A percentile compares a stretch with the other conserved stretches of the same genome.
Conservation (phyloP, 2,797 vertebrate species). For the Aplochiton taeniatus region DNA sequence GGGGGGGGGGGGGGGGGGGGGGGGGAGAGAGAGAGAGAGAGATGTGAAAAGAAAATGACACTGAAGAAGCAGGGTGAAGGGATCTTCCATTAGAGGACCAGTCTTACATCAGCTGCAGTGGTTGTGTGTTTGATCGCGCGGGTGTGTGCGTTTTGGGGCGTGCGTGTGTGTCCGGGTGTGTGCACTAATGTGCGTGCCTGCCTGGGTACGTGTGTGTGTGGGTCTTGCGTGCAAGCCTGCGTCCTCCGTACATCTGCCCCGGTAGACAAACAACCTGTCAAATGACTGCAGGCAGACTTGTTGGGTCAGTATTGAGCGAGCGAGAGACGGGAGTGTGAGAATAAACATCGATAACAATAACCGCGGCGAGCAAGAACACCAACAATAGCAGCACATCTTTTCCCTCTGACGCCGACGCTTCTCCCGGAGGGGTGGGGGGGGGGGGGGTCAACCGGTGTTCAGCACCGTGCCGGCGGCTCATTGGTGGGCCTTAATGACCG, state of each 20-base stretch:
- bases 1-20: conserved; percentile 1
- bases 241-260: conserved; percentile 39
- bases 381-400: background rate
- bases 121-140: background rate
- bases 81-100: conserved; percentile 49
- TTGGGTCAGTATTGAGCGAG: conserved; percentile 53
- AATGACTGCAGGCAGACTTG: conserved; percentile 50
- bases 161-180: conserved; percentile 3
- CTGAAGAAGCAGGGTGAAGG: conserved; percentile 49
- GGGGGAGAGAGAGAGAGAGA: conserved; percentile 37
- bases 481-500: conserved; percentile 67
- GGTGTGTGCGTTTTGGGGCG: background rate
- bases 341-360: conserved; percentile 63
- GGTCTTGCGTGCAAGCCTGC: too few relatives aligned
- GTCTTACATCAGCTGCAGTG: conserved; percentile 37
- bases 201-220: background rate
- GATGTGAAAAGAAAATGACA: background rate
- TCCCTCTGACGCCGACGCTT: too few relatives aligned
- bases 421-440: conserved; percentile 39
- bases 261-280: conserved; percentile 54
- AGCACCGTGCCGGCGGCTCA: conserved; percentile 61
- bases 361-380: conserved; percentile 33
- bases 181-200: conserved; percentile 10
- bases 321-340: conserved; percentile 46
- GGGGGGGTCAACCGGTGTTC: conserved; percentile 31